phyloP scores from a whole-genome alignment of 2,888 invertebrate genomes.

The Apotomis capreana region DNA sequence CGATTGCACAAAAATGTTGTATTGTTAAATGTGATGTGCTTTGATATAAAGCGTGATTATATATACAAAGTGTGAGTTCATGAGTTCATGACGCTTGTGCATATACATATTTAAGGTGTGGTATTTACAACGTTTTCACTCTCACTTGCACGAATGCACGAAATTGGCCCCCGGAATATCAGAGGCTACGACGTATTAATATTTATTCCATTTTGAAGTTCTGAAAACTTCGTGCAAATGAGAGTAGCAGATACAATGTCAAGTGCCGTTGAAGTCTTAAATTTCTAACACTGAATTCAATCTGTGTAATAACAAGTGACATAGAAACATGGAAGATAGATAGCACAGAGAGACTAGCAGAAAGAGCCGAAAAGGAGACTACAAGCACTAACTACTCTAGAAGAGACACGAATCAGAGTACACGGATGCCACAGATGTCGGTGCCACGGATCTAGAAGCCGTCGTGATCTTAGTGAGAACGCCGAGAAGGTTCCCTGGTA shows the following conservation, averaged over 20 bases:
- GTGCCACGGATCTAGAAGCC: conserved; percentile 10
- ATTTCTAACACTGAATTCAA: conserved; percentile 10
- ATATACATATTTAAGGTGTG: conserved; percentile 3
- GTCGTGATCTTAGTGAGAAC: background rate
- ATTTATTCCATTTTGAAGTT: background rate
- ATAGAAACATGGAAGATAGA: conserved; percentile 23
- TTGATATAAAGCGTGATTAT: conserved; percentile 20
- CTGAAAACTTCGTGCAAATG: background rate
- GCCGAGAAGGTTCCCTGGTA: background rate
- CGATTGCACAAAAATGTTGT: background rate
- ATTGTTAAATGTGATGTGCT: conserved; percentile 4
- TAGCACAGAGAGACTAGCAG: conserved; percentile 18
- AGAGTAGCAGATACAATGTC: background rate
- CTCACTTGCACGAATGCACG: conserved; percentile 17
- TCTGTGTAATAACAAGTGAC: background rate
- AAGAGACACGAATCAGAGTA: background rate
- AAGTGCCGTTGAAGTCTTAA: background rate
- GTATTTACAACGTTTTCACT: conserved; percentile 3
- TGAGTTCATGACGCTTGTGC: conserved; percentile 14
- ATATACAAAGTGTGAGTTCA: background rate
- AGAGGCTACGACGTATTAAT: background rate
- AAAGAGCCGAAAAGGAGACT: conserved; percentile 17
- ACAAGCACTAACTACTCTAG: conserved; percentile 26
- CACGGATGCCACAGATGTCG: conserved; percentile 10
- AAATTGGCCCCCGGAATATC: background rate